Conservation (phyloP, 2,888 invertebrate species). For the Meiosimyza platycephala region DNA sequence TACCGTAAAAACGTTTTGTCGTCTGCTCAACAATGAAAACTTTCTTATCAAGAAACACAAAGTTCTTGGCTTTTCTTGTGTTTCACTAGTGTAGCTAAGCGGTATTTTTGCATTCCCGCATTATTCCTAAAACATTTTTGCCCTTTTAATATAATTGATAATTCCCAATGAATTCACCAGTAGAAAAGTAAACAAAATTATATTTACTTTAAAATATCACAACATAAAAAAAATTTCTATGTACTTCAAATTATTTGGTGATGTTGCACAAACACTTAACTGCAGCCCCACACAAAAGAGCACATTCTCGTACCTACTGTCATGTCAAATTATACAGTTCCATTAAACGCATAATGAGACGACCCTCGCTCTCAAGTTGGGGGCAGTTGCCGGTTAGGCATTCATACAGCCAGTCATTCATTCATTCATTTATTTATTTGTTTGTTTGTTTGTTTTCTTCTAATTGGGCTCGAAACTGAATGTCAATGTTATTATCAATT, state of each 20-base stretch:
- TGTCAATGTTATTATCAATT: conserved; percentile 16
- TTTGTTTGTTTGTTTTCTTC: not conserved
- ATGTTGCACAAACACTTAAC: conserved; percentile 8
- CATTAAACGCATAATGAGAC: not conserved
- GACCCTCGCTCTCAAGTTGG: not conserved
- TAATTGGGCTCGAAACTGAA: conserved; percentile 7
- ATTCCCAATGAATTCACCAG: not conserved
- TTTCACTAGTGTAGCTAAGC: too few species aligned
- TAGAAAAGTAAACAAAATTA: conserved; percentile 20
- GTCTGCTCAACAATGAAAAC: too few species aligned
- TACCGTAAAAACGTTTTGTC: too few species aligned
- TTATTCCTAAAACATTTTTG: too few species aligned
- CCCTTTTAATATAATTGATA: too few species aligned
- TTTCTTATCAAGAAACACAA: too few species aligned
- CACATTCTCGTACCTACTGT: conserved; percentile 34
- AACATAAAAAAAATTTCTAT: conserved; percentile 13
- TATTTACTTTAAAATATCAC: conserved; percentile 8
- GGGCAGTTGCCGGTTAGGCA: not conserved
- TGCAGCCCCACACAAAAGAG: conserved; percentile 46
- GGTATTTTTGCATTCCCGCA: too few species aligned
- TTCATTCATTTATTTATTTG: conserved; percentile 22
- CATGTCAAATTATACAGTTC: not conserved
- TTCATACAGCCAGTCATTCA: not conserved
- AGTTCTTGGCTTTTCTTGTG: too few species aligned
- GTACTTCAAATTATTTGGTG: not conserved